These are phyloP conservation scores for Sclerurus mexicanus DNA, from an alignment of 2,113 vertebrate genomes.

Conservation along the genomic window DNA sequence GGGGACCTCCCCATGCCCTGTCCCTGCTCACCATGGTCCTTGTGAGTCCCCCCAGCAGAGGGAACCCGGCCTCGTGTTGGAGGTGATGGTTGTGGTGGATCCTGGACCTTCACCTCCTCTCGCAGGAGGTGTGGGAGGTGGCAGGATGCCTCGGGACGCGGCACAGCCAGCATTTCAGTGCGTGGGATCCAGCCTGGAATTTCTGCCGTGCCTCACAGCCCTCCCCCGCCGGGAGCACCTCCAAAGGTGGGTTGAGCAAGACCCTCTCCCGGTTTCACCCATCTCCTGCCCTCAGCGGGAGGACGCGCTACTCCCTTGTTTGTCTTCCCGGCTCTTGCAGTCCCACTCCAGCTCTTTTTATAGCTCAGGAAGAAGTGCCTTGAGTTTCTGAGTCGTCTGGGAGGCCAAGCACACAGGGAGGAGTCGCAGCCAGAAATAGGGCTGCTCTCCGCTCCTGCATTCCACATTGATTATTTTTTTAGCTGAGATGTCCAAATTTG, in stretches of 20 bases:
- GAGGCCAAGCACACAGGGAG: slow-evolving; percentile 39
- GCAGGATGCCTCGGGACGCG: rapidly evolving
- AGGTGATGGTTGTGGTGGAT: neutral
- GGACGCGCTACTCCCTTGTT: neutral
- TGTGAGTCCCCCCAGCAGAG: neutral
- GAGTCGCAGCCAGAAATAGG: slow-evolving; percentile 30
- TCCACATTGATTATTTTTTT: slow-evolving; percentile 6
- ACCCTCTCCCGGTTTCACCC: neutral
- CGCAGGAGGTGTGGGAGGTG: neutral
- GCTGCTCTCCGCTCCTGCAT: neutral
- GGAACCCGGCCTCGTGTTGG: neutral
- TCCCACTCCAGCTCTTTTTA: slow-evolving; percentile 41
- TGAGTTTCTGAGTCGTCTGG: neutral
- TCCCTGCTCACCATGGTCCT: neutral
- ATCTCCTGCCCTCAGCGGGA: neutral
- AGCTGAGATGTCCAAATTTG: slow-evolving; percentile 14
- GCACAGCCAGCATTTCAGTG: neutral
- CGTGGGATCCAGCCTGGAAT: neutral
- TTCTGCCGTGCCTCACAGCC: neutral
- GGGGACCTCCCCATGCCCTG: neutral
- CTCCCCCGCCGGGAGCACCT: neutral
- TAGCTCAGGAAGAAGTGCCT: neutral
- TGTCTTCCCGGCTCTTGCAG: neutral
- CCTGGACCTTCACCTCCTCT: neutral
- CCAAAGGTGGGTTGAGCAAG: neutral